A percentile compares a stretch with the other conserved stretches of the same genome.
These are phyloP conservation scores for Stomorhina lunata DNA, from an alignment of 2,888 invertebrate genomes.

Conservation along the genomic window DNA sequence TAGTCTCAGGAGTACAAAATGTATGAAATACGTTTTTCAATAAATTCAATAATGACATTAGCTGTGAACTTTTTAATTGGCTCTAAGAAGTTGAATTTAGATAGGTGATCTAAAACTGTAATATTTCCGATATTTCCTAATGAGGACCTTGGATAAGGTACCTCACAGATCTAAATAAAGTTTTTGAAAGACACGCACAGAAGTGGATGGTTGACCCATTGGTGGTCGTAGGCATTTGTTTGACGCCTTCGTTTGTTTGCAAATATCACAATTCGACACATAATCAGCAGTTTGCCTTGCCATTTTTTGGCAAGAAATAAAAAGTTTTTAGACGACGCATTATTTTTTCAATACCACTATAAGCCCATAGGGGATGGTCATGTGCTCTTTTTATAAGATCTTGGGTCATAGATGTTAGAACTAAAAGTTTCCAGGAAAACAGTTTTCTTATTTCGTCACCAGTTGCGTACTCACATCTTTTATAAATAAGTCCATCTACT, in stretches of 20 bases:
- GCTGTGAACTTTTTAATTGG: conserved; percentile 39
- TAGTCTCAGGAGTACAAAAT: conserved; percentile 68
- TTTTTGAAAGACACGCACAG: conserved; percentile 8
- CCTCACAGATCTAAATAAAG: conserved; percentile 15
- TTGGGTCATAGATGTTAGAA: neutral
- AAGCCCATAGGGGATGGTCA: conserved; percentile 1
- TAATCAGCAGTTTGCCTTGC: neutral
- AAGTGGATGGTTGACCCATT: neutral
- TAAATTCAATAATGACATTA: neutral
- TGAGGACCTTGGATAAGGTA: conserved; percentile 38
- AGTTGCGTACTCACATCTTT: neutral
- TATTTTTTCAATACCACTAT: neutral
- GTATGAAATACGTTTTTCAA: conserved; percentile 65
- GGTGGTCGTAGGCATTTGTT: conserved; percentile 17
- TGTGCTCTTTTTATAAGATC: conserved; percentile 2
- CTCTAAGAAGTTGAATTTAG: conserved; percentile 46
- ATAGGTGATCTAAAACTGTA: conserved; percentile 49
- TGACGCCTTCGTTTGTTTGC: conserved; percentile 12
- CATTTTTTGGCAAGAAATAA: conserved; percentile 1
- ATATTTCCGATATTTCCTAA: conserved; percentile 42
- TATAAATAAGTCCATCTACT: conserved; percentile 18
- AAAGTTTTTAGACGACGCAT: neutral
- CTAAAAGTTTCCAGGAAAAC: conserved; percentile 30
- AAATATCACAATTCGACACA: neutral
- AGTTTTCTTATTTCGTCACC: conserved; percentile 1